phyloP scores from a whole-genome alignment of 2,888 invertebrate species.

The Axea sp. region DNA sequence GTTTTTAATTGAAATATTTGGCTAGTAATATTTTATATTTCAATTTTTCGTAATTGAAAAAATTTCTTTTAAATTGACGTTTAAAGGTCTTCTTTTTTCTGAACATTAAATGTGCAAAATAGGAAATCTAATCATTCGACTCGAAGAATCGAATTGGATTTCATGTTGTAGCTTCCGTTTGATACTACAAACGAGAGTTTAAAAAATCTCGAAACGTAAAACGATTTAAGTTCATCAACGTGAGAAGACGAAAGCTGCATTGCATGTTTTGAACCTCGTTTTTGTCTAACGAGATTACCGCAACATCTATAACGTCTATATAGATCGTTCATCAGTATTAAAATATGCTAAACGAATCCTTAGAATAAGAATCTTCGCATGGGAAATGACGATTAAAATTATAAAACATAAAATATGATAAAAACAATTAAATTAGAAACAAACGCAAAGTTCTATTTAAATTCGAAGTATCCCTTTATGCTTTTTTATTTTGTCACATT shows the following conservation, averaged over 20 bases:
- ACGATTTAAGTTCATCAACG: constrained; percentile 7
- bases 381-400: no score
- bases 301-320: background rate
- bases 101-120: background rate
- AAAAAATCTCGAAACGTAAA: constrained; percentile 6
- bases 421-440: no score
- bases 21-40: no score
- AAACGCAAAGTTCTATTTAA: no score
- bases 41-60: no score
- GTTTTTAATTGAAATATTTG: no score
- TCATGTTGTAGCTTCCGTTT: no score
- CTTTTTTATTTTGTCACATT: no score
- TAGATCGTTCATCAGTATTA: constrained; percentile 3
- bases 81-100: background rate
- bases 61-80: background rate
- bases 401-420: no score
- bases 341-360: constrained; percentile 9
- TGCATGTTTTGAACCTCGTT: background rate
- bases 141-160: constrained; percentile 7
- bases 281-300: background rate
- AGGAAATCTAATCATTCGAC: background rate
- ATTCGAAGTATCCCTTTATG: no score
- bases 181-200: constrained; percentile 1
- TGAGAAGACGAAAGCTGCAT: constrained; percentile 11
- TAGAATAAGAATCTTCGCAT: no score